phyloP scores from a whole-genome alignment of 2,888 invertebrate genomes.

The Sepioteuthis lessoniana region DNA sequence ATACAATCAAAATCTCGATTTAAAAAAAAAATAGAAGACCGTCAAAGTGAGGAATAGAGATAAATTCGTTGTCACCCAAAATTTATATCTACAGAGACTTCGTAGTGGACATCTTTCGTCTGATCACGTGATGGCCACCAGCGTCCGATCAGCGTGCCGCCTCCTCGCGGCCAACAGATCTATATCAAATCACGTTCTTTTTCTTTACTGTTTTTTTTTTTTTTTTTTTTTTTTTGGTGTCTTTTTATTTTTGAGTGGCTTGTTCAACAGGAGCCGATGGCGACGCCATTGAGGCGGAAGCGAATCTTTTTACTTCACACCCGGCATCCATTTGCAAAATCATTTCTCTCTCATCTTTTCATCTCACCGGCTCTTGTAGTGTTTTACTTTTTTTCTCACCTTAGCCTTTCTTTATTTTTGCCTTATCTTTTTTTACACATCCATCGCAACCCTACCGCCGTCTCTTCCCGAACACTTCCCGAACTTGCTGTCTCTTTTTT shows the following conservation, averaged over 20 bases:
- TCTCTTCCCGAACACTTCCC: not conserved
- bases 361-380: slow-evolving; percentile 33
- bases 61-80: not conserved
- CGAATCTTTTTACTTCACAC: not conserved
- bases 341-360: slow-evolving; percentile 20
- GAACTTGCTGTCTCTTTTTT: not conserved
- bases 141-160: not conserved
- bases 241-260: not conserved
- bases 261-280: slow-evolving; percentile 33
- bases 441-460: not conserved
- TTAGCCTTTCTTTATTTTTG: too few species aligned
- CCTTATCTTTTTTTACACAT: not conserved
- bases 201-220: too few species aligned
- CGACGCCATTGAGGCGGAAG: not conserved
- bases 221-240: too few species aligned
- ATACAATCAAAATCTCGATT: too few species aligned
- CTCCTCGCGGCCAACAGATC: slow-evolving; percentile 33
- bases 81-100: not conserved
- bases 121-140: too few species aligned
- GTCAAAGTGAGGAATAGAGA: not conserved
- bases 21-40: too few species aligned
- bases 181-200: not conserved
- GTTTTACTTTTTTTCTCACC: slow-evolving; percentile 24
- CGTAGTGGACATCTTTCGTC: not conserved
- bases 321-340: not conserved